A percentile compares a stretch with the other conserved stretches of the same genome.
phyloP scores from a whole-genome alignment of 1,140 invertebrate genomes.

The Nasonia vitripennis region DNA sequence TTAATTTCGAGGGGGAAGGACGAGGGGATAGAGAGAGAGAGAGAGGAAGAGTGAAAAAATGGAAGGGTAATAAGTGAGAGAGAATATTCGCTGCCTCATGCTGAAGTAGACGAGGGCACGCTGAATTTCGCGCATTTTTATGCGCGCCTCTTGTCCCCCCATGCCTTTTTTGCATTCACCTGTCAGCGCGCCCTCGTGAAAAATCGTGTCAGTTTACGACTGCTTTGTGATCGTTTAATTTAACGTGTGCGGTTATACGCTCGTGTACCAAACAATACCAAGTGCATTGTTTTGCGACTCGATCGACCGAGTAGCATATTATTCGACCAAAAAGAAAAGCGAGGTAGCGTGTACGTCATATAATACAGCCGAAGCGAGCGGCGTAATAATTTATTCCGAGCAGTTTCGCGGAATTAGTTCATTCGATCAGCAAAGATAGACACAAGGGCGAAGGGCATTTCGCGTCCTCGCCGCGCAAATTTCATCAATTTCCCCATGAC shows the following conservation, averaged over 20 bases:
- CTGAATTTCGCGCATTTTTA: not conserved
- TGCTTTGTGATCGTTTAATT: not conserved
- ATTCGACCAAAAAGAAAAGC: too few species aligned
- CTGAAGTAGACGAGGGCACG: not conserved
- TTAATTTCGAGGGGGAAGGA: not conserved
- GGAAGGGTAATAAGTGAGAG: not conserved
- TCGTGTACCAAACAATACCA: too few species aligned
- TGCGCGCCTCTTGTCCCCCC: not conserved
- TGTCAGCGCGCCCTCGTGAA: not conserved
- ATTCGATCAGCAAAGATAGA: not conserved
- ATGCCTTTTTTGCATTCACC: not conserved
- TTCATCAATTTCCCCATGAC: conserved; percentile 18
- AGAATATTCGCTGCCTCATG: not conserved
- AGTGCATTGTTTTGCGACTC: too few species aligned
- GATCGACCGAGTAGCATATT: too few species aligned
- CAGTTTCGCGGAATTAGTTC: too few species aligned
- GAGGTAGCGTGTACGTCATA: too few species aligned
- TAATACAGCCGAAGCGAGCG: too few species aligned
- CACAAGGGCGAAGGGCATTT: not conserved
- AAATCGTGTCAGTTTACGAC: not conserved
- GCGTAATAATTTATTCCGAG: too few species aligned
- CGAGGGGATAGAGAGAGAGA: not conserved
- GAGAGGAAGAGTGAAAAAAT: conserved; percentile 5
- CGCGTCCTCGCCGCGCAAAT: not conserved
- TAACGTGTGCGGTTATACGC: too few species aligned